A percentile compares a stretch with the other conserved stretches of the same genome.
Evolutionary conservation across 2,888 invertebrate genomes (phyloP).

Genomic region (Lasiommata megera): DNA sequence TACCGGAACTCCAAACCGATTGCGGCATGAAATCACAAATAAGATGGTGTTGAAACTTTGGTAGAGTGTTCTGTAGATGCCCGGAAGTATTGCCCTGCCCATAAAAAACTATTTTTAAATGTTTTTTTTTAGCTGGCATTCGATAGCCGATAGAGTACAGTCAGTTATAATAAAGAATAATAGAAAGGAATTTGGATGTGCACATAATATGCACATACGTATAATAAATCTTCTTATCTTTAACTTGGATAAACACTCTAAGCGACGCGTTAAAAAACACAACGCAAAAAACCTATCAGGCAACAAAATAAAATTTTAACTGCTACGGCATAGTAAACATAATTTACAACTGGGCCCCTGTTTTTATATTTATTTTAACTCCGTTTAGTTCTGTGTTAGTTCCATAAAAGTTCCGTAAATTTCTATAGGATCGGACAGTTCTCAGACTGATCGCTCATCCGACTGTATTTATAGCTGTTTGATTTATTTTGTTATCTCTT

Average conservation of each 20-base stretch:
- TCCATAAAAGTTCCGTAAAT: conserved; percentile 72
- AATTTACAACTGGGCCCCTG: conserved; percentile 63
- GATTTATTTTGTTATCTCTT: conserved; percentile 81
- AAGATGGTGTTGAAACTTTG: too few relatives aligned
- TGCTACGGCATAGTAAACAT: conserved; percentile 60
- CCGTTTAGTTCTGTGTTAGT: conserved; percentile 60
- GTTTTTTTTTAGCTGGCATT: too few relatives aligned
- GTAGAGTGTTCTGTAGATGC: too few relatives aligned
- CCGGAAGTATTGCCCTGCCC: too few relatives aligned
- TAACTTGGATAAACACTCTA: too few relatives aligned
- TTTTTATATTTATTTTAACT: conserved; percentile 70
- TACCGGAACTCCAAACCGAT: too few relatives aligned
- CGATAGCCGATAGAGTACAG: too few relatives aligned
- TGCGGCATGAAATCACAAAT: too few relatives aligned
- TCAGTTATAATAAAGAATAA: background rate
- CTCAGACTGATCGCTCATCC: conserved; percentile 75
- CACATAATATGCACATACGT: background rate
- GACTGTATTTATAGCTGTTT: conserved; percentile 75
- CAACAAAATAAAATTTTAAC: conserved; percentile 49
- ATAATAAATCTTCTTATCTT: too few relatives aligned
- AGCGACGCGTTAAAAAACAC: background rate
- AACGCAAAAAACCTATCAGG: conserved; percentile 30
- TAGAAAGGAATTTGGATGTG: too few relatives aligned
- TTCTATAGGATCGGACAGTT: conserved; percentile 65
- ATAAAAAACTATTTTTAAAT: too few relatives aligned